phyloP scores from a whole-genome alignment of 2,888 invertebrate genomes.

The Melipona beecheii region DNA sequence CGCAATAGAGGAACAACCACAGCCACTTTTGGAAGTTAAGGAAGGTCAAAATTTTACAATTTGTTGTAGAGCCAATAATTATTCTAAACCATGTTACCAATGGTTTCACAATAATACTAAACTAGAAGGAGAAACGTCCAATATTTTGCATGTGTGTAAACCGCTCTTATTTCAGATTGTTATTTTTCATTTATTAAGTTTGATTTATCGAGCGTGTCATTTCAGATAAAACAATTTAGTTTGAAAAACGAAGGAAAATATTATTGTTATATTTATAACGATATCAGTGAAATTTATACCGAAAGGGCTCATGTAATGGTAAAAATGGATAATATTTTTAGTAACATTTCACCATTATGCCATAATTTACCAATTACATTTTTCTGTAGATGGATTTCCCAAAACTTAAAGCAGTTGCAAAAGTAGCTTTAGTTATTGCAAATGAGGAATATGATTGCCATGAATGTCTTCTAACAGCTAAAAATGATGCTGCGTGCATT shows the following conservation, averaged over 20 bases:
- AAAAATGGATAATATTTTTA: slow-evolving; percentile 34
- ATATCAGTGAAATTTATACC: slow-evolving; percentile 73
- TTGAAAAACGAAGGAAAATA: slow-evolving; percentile 78
- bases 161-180: not conserved
- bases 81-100: slow-evolving; percentile 75
- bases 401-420: slow-evolving; percentile 75
- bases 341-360: slow-evolving; percentile 6
- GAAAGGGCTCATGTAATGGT: slow-evolving; percentile 73
- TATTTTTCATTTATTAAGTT: not conserved
- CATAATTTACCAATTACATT: slow-evolving; percentile 22
- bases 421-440: slow-evolving; percentile 80
- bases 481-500: slow-evolving; percentile 77
- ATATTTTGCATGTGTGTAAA: slow-evolving; percentile 68
- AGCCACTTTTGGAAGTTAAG: slow-evolving; percentile 68
- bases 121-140: slow-evolving; percentile 67
- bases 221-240: slow-evolving; percentile 68
- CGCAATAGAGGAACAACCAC: slow-evolving; percentile 72
- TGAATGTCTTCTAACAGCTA: slow-evolving; percentile 73
- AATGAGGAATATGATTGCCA: slow-evolving; percentile 77
- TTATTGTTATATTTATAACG: slow-evolving; percentile 76
- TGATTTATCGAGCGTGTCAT: slow-evolving; percentile 14
- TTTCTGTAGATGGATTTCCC: slow-evolving; percentile 70
- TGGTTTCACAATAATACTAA: slow-evolving; percentile 77
- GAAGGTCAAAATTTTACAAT: slow-evolving; percentile 69
- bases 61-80: slow-evolving; percentile 69